These are phyloP conservation scores for Urocyon cinereoargenteus DNA, from an alignment of 2,797 vertebrate genomes.

Conservation along the genomic window DNA sequence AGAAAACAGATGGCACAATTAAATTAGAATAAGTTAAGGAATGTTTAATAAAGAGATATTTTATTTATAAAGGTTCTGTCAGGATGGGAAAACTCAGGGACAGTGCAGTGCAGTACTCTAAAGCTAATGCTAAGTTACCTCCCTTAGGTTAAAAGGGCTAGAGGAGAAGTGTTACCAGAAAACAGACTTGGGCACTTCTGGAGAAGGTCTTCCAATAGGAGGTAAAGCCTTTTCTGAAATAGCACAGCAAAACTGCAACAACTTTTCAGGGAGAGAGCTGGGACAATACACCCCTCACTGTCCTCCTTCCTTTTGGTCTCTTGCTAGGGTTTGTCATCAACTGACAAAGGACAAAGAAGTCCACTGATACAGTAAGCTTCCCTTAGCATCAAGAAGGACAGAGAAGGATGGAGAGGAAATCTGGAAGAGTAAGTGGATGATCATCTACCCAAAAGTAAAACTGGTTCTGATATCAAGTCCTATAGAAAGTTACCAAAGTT, in stretches of 20 bases:
- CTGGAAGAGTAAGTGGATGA: neutral
- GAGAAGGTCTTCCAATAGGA: neutral
- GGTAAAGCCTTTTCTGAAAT: neutral
- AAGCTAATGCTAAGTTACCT: neutral
- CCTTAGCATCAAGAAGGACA: neutral
- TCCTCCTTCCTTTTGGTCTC: neutral
- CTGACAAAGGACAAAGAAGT: neutral
- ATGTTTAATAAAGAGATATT: slow-evolving; percentile 38
- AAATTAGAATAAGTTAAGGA: slow-evolving; percentile 38
- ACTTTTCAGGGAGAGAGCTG: neutral
- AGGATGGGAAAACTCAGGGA: neutral
- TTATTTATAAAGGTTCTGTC: slow-evolving; percentile 46
- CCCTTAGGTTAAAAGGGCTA: neutral
- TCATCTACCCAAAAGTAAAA: neutral
- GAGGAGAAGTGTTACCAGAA: neutral
- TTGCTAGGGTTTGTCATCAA: neutral
- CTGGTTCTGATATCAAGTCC: neutral
- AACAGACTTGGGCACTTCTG: neutral
- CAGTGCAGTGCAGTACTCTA: neutral
- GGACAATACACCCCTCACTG: neutral
- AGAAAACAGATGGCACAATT: slow-evolving; percentile 60
- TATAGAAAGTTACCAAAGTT: neutral
- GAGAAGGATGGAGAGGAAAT: neutral
- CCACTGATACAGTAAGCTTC: neutral
- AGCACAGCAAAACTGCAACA: neutral